Evolutionary conservation across 2,113 vertebrate species (phyloP), one percentile per base, ranked within the genome.

Genomic region (Clarias batrachus): DNA sequence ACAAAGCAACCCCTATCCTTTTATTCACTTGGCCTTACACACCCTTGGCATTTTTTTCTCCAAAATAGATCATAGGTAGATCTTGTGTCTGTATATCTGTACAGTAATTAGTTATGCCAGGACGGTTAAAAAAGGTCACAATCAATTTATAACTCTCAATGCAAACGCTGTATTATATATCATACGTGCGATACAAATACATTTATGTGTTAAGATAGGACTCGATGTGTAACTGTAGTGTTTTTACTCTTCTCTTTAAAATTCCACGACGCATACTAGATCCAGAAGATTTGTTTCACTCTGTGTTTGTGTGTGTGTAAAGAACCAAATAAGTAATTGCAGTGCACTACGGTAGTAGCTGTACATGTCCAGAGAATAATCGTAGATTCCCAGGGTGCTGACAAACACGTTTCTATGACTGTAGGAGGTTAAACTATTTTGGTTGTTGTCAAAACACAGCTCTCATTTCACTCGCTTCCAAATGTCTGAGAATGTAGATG

Each of bases 1-100:
- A 74, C 79, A 81, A 17, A 27, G 56, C 56, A 81, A n/a, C 66
- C 63, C 77, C 23, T 71, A 70, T 81, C 5, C 54, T 70, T 59
- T 70, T 68, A 68, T 33, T 71, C 52, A 16, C 56, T 17, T 71
- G 65, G 27, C 62, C 85, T 71, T 86, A 30, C 23, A 73, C 81
- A 33, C 19, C 37, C 54, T 56, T 71, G 33, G 78, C 65, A 73
- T 65, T 48, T 8, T 48, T 48, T 48, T 8, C 1, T 8, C 48
- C 7, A 48, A 48, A 48, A 48, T 48, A 48, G 41, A 41, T 7
- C 41, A 5, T 41, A 41, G 41, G 6, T 48, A 48, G 48, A 84
- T 74, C 37, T 68, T 54, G 14, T n/a, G 37, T 25, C 21, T 52
- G 3, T 76, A 7, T 25, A 52, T 78, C 74, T 56, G 6, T n/a